Evolutionary conservation across 2,797 vertebrate species (phyloP).

Genomic region (Rhabdomys pumilio): DNA sequence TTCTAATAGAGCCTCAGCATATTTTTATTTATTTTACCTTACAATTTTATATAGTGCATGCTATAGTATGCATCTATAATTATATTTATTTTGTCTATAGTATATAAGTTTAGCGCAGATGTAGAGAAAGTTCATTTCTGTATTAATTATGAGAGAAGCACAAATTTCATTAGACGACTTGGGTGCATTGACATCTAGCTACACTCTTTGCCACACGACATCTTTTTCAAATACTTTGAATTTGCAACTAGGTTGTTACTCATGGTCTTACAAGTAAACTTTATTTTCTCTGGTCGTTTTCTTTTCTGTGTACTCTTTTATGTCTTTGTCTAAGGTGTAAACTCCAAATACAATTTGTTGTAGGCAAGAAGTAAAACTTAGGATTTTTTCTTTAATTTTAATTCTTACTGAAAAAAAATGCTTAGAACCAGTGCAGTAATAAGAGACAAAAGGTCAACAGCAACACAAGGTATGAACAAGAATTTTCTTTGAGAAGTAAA

Average conservation of each 20-base stretch:
- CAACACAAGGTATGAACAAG: not conserved
- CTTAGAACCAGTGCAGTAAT: slow-evolving; percentile 9
- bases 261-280: not conserved
- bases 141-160: not conserved
- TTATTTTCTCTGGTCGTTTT: not conserved
- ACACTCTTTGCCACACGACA: not conserved
- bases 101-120: not conserved
- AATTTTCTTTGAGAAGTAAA: not conserved
- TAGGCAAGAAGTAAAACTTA: slow-evolving; percentile 69
- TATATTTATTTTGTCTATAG: not conserved
- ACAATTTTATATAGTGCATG: not conserved
- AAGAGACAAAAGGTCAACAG: not conserved
- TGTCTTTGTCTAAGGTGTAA: slow-evolving; percentile 74
- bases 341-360: slow-evolving; percentile 74
- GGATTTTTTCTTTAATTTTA: not conserved
- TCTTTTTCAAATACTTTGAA: not conserved
- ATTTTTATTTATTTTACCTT: slow-evolving; percentile 52
- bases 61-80: not conserved
- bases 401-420: slow-evolving; percentile 43
- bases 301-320: not conserved
- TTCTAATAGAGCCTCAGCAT: not conserved
- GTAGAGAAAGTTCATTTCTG: not conserved
- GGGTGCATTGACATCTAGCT: not conserved
- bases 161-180: not conserved
- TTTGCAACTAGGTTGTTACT: not conserved